A percentile compares a stretch with the other conserved stretches of the same genome.
These are phyloP conservation scores for Sebastes vulpes DNA, from an alignment of 2,797 vertebrate genomes.

Conservation along the genomic window DNA sequence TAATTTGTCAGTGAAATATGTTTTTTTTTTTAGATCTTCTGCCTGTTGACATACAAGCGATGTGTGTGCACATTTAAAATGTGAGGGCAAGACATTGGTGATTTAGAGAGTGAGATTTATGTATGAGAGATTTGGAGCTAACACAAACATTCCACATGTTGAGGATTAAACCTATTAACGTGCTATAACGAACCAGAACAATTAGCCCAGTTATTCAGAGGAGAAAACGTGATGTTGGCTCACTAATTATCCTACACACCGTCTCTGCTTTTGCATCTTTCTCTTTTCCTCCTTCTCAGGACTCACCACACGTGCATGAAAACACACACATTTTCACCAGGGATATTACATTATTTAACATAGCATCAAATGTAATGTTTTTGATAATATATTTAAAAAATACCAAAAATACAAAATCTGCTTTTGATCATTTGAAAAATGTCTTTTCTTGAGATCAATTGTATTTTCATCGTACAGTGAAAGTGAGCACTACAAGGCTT, in stretches of 20 bases:
- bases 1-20: neutral
- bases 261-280: slow-evolving; percentile 30
- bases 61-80: neutral
- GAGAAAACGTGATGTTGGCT: slow-evolving; percentile 62
- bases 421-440: neutral
- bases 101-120: neutral
- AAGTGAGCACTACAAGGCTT: slow-evolving; percentile 1
- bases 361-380: slow-evolving; percentile 21
- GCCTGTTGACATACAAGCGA: neutral
- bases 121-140: slow-evolving; percentile 22
- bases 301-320: slow-evolving; percentile 3
- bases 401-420: neutral
- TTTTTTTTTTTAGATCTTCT: neutral
- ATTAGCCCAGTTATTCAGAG: slow-evolving; percentile 68
- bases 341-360: slow-evolving; percentile 18
- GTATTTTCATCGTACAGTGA: slow-evolving; percentile 2
- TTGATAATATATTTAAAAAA: neutral
- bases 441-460: neutral
- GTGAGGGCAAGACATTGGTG: neutral
- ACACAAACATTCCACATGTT: slow-evolving; percentile 67
- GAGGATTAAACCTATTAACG: slow-evolving; percentile 65
- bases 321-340: neutral
- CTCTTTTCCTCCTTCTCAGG: slow-evolving; percentile 24
- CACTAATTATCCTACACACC: slow-evolving; percentile 50
- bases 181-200: slow-evolving; percentile 62